A percentile compares a stretch with the other conserved stretches of the same genome.
These are phyloP conservation scores for Grantiella picta DNA, from an alignment of 2,113 vertebrate species.

Conservation along the genomic window DNA sequence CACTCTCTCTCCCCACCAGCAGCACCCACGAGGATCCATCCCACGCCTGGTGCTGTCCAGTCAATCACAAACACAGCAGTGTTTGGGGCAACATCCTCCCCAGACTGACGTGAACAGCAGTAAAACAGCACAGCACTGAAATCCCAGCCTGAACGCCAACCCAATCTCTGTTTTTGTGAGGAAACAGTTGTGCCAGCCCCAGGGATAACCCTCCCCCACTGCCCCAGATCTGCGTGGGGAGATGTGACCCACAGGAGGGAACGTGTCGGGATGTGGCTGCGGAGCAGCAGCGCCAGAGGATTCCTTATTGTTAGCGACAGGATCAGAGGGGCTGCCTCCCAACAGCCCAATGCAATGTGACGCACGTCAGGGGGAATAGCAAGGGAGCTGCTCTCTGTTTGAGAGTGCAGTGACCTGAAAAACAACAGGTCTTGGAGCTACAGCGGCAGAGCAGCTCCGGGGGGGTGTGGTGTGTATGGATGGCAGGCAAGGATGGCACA, in stretches of 20 bases:
- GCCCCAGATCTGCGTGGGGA: background rate
- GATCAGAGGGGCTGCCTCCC: slow-evolving; percentile 79
- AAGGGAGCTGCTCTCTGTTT: slow-evolving; percentile 74
- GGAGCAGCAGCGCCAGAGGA: slow-evolving; percentile 51
- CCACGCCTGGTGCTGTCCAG: background rate
- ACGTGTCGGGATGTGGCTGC: background rate
- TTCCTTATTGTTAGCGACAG: slow-evolving; percentile 78
- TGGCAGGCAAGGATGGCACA: background rate
- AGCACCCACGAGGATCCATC: background rate
- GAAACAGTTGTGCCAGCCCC: background rate
- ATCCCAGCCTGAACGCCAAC: background rate
- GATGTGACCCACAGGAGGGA: background rate
- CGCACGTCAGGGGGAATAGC: slow-evolving; percentile 77
- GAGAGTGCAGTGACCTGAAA: slow-evolving; percentile 81
- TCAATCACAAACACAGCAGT: background rate
- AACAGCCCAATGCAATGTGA: slow-evolving; percentile 77
- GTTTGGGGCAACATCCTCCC: background rate
- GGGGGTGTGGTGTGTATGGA: background rate
- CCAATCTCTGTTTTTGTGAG: background rate
- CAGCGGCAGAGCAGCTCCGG: slow-evolving; percentile 43
- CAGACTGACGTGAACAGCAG: background rate
- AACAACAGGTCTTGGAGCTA: slow-evolving; percentile 77
- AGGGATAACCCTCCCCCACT: background rate
- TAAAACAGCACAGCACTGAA: background rate
- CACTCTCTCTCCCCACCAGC: background rate